Evolutionary conservation across 2,888 invertebrate species (phyloP).

Genomic region (Fragum whitleyi): DNA sequence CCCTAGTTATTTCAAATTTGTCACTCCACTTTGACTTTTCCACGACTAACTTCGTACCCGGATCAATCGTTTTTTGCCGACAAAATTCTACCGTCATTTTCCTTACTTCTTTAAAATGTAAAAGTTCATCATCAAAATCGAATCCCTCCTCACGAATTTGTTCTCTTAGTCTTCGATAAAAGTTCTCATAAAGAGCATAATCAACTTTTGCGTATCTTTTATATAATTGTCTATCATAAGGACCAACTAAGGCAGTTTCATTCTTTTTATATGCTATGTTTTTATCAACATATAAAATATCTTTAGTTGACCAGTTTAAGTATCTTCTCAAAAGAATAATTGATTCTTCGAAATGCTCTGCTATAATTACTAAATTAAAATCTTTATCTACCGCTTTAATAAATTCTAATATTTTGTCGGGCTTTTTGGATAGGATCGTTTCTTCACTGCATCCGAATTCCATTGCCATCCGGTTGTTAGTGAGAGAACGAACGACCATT

Average conservation of each 20-base stretch:
- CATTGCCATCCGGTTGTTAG: conserved; percentile 62
- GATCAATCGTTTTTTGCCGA: conserved; percentile 21
- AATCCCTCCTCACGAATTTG: conserved; percentile 58
- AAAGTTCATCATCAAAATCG: conserved; percentile 64
- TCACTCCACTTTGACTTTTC: conserved; percentile 57
- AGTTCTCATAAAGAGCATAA: conserved; percentile 64
- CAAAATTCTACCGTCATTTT: conserved; percentile 63
- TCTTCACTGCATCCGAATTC: conserved; percentile 64
- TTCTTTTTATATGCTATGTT: conserved; percentile 55
- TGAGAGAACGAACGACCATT: conserved; percentile 39
- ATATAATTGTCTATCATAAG: conserved; percentile 60
- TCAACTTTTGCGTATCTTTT: conserved; percentile 61
- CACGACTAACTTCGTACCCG: conserved; percentile 42
- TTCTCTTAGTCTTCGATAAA: conserved; percentile 51
- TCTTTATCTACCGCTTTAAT: conserved; percentile 52
- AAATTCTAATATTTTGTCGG: conserved; percentile 34
- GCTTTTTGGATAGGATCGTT: conserved; percentile 39
- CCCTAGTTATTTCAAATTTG: conserved; percentile 47
- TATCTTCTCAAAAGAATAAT: conserved; percentile 58
- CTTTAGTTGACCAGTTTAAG: conserved; percentile 64
- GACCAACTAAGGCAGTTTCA: conserved; percentile 50
- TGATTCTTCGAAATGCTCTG: conserved; percentile 67
- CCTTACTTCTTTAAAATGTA: conserved; percentile 60
- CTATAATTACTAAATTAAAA: conserved; percentile 63
- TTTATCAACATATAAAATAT: conserved; percentile 61